These are phyloP conservation scores for Echinarachnius parma DNA, from an alignment of 53 echinoderm and acorn worm genomes.

Conservation along the genomic window DNA sequence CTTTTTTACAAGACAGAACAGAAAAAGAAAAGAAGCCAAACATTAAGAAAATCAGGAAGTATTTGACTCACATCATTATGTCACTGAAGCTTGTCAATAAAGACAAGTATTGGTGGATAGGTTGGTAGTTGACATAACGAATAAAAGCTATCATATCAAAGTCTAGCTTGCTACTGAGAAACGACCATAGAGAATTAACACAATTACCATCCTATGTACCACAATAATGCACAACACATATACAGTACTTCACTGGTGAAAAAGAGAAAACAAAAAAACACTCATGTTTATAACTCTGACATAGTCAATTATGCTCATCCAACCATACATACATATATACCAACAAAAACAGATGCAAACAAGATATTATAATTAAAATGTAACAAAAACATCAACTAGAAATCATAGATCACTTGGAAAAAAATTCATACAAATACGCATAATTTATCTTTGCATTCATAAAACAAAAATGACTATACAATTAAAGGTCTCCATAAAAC, in stretches of 20 bases:
- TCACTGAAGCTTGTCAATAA: no score
- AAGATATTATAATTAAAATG: slow-evolving; percentile 8
- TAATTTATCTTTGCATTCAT: slow-evolving; percentile 13
- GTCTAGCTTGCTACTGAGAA: no score
- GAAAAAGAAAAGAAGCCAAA: no score
- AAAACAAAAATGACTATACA: slow-evolving; percentile 38
- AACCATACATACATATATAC: slow-evolving; percentile 32
- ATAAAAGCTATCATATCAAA: no score
- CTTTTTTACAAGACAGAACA: no score
- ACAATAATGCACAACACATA: slow-evolving; percentile 5
- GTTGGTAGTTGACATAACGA: no score
- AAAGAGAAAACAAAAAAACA: not conserved
- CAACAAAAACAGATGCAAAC: no score
- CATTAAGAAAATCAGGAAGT: no score
- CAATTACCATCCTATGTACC: not conserved
- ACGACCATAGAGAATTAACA: not conserved
- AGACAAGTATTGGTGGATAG: no score
- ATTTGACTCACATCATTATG: no score
- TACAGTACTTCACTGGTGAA: slow-evolving; percentile 8
- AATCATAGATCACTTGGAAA: slow-evolving; percentile 2
- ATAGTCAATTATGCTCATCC: slow-evolving; percentile 1
- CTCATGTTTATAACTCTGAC: slow-evolving; percentile 7
- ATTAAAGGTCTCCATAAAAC: slow-evolving; percentile 46
- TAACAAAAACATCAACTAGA: slow-evolving; percentile 6
- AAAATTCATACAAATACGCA: slow-evolving; percentile 27